These are phyloP conservation scores for Philopedon plagiatum DNA, from an alignment of 2,888 invertebrate genomes.

Conservation along the genomic window DNA sequence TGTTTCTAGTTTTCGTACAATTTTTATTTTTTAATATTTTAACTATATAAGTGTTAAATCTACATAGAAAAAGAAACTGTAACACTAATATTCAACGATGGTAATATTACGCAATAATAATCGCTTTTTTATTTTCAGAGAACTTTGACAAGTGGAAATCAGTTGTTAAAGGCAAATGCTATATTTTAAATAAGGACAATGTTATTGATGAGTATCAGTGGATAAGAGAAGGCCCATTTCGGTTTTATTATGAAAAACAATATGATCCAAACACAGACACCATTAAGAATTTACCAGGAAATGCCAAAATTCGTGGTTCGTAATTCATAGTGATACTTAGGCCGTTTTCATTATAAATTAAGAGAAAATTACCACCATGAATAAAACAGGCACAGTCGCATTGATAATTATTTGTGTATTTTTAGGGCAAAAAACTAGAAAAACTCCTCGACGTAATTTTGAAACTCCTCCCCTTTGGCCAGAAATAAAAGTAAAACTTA, in stretches of 20 bases:
- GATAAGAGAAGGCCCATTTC: slow-evolving; percentile 75
- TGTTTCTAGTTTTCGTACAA: too few relatives aligned
- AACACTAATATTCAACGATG: too few relatives aligned
- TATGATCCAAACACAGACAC: slow-evolving; percentile 70
- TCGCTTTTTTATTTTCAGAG: slow-evolving; percentile 35
- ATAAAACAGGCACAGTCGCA: too few relatives aligned
- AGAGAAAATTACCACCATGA: too few relatives aligned
- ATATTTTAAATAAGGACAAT: slow-evolving; percentile 75
- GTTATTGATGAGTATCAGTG: slow-evolving; percentile 73
- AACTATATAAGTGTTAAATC: too few relatives aligned
- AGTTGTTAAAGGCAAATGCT: slow-evolving; percentile 78
- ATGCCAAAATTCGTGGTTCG: slow-evolving; percentile 72
- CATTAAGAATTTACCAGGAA: slow-evolving; percentile 68
- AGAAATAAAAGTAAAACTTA: slow-evolving; percentile 58
- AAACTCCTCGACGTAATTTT: background rate
- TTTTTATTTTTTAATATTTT: too few relatives aligned
- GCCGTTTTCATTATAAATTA: too few relatives aligned
- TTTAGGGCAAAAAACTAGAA: slow-evolving; percentile 13
- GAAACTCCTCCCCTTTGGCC: slow-evolving; percentile 49
- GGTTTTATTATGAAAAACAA: slow-evolving; percentile 81
- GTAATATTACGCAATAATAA: too few relatives aligned
- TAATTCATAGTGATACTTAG: too few relatives aligned
- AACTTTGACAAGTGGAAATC: slow-evolving; percentile 28
- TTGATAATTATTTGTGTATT: background rate
- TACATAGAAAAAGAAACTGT: too few relatives aligned